Evolutionary conservation across 2,888 invertebrate genomes (phyloP).

Genomic region (Eucriotettix oculatus): DNA sequence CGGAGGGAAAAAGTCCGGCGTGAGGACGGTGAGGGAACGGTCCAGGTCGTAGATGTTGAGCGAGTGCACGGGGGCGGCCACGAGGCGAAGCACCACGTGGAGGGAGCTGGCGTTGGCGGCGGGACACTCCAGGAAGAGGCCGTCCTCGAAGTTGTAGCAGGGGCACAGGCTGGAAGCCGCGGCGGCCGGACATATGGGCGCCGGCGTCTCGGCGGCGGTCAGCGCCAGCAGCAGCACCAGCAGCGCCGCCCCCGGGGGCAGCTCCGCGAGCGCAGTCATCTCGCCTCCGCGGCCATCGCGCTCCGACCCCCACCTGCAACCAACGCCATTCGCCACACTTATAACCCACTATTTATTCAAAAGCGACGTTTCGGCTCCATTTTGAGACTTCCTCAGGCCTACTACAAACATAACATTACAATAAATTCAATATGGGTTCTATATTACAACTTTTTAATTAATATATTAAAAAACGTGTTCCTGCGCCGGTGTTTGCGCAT

Average conservation of each 20-base stretch:
- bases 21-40: slow-evolving; percentile 44
- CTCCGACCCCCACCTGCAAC: too few relatives aligned
- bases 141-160: slow-evolving; percentile 85
- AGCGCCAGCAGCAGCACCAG: slow-evolving; percentile 13
- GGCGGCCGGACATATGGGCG: slow-evolving; percentile 36
- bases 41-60: slow-evolving; percentile 80
- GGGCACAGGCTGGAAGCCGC: slow-evolving; percentile 49
- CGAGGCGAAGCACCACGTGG: slow-evolving; percentile 43
- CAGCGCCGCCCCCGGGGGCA: neutral
- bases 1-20: slow-evolving; percentile 38
- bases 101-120: slow-evolving; percentile 61
- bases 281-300: neutral
- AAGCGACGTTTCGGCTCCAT: too few relatives aligned
- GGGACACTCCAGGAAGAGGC: slow-evolving; percentile 76
- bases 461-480: too few relatives aligned
- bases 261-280: neutral
- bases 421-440: too few relatives aligned
- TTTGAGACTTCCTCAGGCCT: too few relatives aligned
- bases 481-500: too few relatives aligned
- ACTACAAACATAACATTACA: too few relatives aligned
- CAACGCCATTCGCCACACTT: too few relatives aligned
- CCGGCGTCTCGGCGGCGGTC: slow-evolving; percentile 19
- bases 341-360: too few relatives aligned
- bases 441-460: too few relatives aligned
- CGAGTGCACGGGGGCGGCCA: slow-evolving; percentile 47